Conservation (phyloP, 92 coral and sea anemone genomes). For the Ricordea florida region DNA sequence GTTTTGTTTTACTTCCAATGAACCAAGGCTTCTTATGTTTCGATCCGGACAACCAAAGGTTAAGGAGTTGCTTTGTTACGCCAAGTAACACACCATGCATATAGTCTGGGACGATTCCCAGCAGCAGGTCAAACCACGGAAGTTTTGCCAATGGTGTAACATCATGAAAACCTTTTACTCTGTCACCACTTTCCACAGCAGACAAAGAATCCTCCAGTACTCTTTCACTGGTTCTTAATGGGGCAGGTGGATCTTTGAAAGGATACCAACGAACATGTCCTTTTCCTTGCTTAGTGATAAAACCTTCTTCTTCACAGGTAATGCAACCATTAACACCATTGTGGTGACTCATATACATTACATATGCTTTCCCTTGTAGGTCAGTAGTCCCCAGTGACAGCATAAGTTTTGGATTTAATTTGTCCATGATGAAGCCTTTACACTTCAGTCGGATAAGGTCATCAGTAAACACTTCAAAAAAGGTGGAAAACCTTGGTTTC, state of each 20-base stretch:
- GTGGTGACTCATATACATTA: conserved; percentile 52
- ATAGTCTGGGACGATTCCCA: conserved; percentile 60
- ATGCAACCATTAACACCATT: conserved; percentile 53
- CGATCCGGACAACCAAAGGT: conserved; percentile 50
- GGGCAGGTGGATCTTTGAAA: conserved; percentile 17
- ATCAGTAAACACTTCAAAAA: conserved; percentile 28
- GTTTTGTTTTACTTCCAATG: conserved; percentile 34
- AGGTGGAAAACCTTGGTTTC: conserved; percentile 38
- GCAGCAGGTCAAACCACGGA: conserved; percentile 38
- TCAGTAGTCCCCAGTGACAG: conserved; percentile 39
- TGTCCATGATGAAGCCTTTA: not conserved
- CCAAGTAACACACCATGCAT: conserved; percentile 64
- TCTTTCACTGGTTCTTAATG: conserved; percentile 22
- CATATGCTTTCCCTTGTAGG: conserved; percentile 52
- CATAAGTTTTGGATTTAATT: conserved; percentile 22
- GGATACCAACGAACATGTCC: conserved; percentile 53
- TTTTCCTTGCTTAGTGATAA: conserved; percentile 46
- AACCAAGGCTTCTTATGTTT: conserved; percentile 42
- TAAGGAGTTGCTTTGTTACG: conserved; percentile 38
- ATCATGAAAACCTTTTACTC: conserved; percentile 46
- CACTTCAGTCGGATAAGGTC: conserved; percentile 12
- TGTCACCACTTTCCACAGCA: conserved; percentile 12
- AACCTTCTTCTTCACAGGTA: conserved; percentile 53
- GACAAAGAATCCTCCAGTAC: conserved; percentile 5
- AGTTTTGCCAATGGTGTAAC: conserved; percentile 41